Percentiles rank a stretch among this genome's conserved stretches.
Conservation (phyloP, 2,888 invertebrate species). For the Microdon myrmicae region DNA sequence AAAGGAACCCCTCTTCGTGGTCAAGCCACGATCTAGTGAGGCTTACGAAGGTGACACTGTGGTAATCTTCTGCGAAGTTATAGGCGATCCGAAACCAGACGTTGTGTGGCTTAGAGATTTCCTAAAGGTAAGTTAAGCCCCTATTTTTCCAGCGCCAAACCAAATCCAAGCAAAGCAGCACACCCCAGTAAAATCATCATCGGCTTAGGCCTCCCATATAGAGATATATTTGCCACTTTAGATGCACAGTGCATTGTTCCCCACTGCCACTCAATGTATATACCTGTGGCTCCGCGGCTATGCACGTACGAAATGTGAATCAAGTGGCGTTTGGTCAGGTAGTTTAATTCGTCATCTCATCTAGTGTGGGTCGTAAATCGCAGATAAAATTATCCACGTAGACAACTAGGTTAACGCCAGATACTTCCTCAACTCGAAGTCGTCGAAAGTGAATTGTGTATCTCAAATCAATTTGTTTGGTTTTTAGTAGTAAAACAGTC, state of each 20-base stretch:
- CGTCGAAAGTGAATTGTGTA: slow-evolving; percentile 36
- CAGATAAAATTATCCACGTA: slow-evolving; percentile 10
- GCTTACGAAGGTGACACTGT: slow-evolving; percentile 88
- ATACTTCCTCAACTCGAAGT: slow-evolving; percentile 20
- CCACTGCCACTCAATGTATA: slow-evolving; percentile 10
- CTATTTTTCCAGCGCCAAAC: too few relatives aligned
- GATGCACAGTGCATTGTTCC: too few relatives aligned
- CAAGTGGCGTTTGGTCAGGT: slow-evolving; percentile 22
- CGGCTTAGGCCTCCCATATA: too few relatives aligned
- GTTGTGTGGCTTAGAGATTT: slow-evolving; percentile 89
- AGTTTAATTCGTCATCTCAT: slow-evolving; percentile 40
- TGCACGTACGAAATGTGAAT: slow-evolving; percentile 9
- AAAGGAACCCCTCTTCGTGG: slow-evolving; percentile 83
- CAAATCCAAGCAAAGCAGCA: too few relatives aligned
- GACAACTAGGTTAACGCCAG: slow-evolving; percentile 15
- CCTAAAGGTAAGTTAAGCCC: slow-evolving; percentile 79
- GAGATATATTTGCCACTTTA: too few relatives aligned
- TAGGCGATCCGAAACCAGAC: slow-evolving; percentile 88
- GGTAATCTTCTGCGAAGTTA: slow-evolving; percentile 86
- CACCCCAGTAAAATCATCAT: too few relatives aligned
- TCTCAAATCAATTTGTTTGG: slow-evolving; percentile 14
- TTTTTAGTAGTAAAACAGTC: slow-evolving; percentile 2
- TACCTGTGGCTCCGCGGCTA: neutral
- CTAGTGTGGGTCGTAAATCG: slow-evolving; percentile 46
- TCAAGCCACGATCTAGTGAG: slow-evolving; percentile 83